A percentile compares a stretch with the other conserved stretches of the same genome.
Conservation (phyloP, 2,888 invertebrate genomes). For the Phania funesta region DNA sequence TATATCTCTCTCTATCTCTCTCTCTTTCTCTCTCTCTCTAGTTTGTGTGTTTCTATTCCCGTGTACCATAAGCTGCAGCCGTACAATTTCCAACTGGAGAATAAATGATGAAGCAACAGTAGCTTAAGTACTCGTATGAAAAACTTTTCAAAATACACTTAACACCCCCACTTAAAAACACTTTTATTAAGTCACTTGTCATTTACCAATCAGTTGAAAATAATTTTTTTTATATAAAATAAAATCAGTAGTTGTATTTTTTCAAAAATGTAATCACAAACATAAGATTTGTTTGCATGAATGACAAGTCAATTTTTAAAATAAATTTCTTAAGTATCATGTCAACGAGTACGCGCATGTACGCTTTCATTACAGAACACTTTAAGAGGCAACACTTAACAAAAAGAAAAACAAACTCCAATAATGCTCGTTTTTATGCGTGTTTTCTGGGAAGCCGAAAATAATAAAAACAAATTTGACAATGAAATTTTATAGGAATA, state of each 20-base stretch:
- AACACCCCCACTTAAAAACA: slow-evolving; percentile 16
- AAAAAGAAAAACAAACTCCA: too few species aligned
- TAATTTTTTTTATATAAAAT: background rate
- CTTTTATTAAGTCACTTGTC: slow-evolving; percentile 6
- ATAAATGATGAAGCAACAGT: background rate
- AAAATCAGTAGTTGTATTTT: background rate
- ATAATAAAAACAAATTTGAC: slow-evolving; percentile 41
- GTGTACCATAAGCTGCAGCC: background rate
- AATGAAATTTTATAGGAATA: slow-evolving; percentile 27
- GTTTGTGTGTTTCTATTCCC: too few species aligned
- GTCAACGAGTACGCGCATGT: slow-evolving; percentile 25
- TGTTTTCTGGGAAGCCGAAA: background rate
- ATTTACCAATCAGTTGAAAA: background rate
- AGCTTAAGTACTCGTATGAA: background rate
- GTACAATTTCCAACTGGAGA: background rate
- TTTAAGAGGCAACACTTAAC: background rate
- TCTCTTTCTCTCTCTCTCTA: too few species aligned
- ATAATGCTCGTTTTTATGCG: background rate
- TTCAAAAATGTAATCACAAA: slow-evolving; percentile 16
- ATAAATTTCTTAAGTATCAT: slow-evolving; percentile 40
- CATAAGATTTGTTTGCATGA: slow-evolving; percentile 24
- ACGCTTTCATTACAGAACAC: slow-evolving; percentile 5
- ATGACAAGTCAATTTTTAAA: slow-evolving; percentile 34
- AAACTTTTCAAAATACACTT: slow-evolving; percentile 9
- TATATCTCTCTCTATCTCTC: too few species aligned